Evolutionary conservation across 1,140 invertebrate genomes (phyloP), one percentile per base, ranked within the genome.

Genomic region (Lepidurus couesii): DNA sequence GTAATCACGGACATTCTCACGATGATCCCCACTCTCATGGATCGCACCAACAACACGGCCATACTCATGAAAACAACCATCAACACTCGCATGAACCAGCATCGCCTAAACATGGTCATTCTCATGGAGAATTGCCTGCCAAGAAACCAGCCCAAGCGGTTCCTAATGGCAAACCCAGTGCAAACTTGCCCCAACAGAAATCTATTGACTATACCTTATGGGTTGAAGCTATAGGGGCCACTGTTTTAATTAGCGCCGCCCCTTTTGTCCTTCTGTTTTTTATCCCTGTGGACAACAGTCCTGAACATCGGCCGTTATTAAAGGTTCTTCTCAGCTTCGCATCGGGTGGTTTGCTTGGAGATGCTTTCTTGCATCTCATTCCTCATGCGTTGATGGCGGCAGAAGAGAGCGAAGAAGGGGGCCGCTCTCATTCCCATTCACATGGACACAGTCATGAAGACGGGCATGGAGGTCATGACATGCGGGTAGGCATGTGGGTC

Each of bases 291-390:
- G 92, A 96, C 82, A 95, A 96, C 81, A 92, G 90, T 44, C 90
- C 91, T 75, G 91, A 95, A 83, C 91, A 92, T 82, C 89, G 96
- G 84, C 91, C 93, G 0, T 85, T 96, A 34, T 85, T 98, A 11
- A 98, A 97, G 86, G 89, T 98, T 53, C 86, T 98, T 16, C 86
- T 98, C 21, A 95, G 93, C 79, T 98, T 98, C 88, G 96, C 95
- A 8, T 96, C 95, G 7, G 97, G 97, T 75, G 96, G 96, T 79
- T 86, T 98, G 11, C 86, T 98, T 1, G 97, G 79, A 44, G 97
- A 98, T 88, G 96, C 97, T 7, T 98, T 98, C 86, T 86, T 98
- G 2, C 97, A 98, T 88, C 86, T 98, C 42, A 98, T 98, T 84
- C 97, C 97, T 45, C 96, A 98, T 87, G 95, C 96, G 21, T 88